Base-by-base conservation (phyloP, 1,140 invertebrate species). In the Conopomorpha cramerella region DNA sequence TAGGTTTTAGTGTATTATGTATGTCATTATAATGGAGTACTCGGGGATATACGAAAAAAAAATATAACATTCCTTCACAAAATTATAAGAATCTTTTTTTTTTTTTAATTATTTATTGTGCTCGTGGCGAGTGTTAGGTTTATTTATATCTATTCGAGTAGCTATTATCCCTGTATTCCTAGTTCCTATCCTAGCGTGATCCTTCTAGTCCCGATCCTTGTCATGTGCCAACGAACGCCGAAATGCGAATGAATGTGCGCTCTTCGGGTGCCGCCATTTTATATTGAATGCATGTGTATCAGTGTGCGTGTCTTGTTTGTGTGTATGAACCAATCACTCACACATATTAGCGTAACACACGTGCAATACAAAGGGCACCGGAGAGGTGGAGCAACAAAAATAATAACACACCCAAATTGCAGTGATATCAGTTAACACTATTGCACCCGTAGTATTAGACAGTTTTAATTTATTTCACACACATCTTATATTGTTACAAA, bases 151-250 rank as follows among this genome's bases (percentile, higher is more conserved):
- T 23, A 23, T 23, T 4, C 10, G 19, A 23, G 19, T 13, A 27
- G n/a, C 27, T 27, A 3, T 8, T 12, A 43, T 54, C 54, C 57
- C 46, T 46, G 44, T 39, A 41, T 38, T 57, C 63, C 61, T 35
- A 44, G 57, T 57, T 62, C 59, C 61, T 57, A 47, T 54, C 64
- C 65, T 49, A n/a, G n/a, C n/a, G 48, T 60, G 49, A 68, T 64
- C 67, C 54, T 33, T 68, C 68, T 73, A 73, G 68, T 73, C 68
- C 68, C 52, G 46, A 36, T 58, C 56, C 62, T 59, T 46, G 63
- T 60, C 49, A 55, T 54, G 68, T 72, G 67, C 67, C 67, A 67
- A 62, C 67, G 67, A 63, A 62, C 63, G 56, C 61, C 43, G 45
- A 39, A 46, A 45, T 53, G 49, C 48, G 50, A 41, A 48, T 46